These are phyloP conservation scores for Pammene fasciana DNA, from an alignment of 2,888 invertebrate species.

Conservation along the genomic window DNA sequence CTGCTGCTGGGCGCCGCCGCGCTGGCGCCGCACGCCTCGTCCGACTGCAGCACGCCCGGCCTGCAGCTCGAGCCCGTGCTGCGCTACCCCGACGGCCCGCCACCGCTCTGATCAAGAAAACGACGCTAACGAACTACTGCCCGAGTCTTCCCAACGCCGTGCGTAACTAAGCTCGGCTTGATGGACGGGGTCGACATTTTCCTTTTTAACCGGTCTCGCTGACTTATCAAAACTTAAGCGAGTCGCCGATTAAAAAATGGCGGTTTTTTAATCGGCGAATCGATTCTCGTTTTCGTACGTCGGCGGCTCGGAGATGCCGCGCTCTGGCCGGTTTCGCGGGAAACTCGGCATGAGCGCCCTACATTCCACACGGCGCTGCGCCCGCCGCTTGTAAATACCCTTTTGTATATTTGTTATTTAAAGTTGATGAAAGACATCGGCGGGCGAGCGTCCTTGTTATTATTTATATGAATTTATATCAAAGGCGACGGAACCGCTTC, in stretches of 20 bases:
- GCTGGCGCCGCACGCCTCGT: constrained; percentile 93
- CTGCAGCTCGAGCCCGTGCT: constrained; percentile 94
- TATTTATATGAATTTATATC: constrained; percentile 58
- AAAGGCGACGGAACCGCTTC: constrained; percentile 61
- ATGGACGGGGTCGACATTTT: no score
- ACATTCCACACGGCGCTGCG: constrained; percentile 48
- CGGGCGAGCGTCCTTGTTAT: constrained; percentile 57
- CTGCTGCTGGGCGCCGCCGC: constrained; percentile 96
- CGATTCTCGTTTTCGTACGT: constrained; percentile 8
- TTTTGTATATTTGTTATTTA: constrained; percentile 77
- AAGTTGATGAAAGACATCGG: constrained; percentile 50
- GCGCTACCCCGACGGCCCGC: constrained; percentile 96
- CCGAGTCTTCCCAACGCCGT: neutral
- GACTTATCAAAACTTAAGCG: neutral
- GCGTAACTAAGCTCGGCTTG: neutral
- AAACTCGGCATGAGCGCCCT: constrained; percentile 44
- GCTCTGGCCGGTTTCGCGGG: constrained; percentile 38
- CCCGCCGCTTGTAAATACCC: constrained; percentile 53
- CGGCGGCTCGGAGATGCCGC: constrained; percentile 11
- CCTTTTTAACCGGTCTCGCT: constrained; percentile 10
- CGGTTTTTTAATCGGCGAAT: constrained; percentile 20
- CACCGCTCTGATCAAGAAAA: constrained; percentile 87
- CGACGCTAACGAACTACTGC: constrained; percentile 45
- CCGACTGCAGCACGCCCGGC: constrained; percentile 91
- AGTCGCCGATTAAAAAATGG: constrained; percentile 17